These are phyloP conservation scores for Agrilus planipennis DNA, from an alignment of 1,140 invertebrate species.

Conservation along the genomic window DNA sequence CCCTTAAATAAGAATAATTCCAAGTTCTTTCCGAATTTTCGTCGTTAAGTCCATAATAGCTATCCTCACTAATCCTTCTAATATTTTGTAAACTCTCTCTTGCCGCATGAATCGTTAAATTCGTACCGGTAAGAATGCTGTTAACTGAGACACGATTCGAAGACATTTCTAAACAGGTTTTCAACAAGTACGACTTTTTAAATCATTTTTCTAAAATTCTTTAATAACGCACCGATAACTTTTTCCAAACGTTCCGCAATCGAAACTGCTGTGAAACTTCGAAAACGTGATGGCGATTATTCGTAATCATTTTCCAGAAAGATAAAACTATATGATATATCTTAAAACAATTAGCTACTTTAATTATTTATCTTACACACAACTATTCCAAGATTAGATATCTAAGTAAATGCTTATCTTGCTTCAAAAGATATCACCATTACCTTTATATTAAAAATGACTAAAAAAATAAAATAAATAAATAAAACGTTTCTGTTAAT, in stretches of 20 bases:
- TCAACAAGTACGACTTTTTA: not conserved
- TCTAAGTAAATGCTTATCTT: too few relatives aligned
- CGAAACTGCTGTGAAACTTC: not conserved
- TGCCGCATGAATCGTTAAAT: not conserved
- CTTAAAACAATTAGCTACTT: too few relatives aligned
- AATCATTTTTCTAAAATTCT: not conserved
- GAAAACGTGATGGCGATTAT: not conserved
- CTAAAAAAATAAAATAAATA: too few relatives aligned
- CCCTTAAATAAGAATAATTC: conserved; percentile 4
- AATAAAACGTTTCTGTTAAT: too few relatives aligned
- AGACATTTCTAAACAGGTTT: not conserved
- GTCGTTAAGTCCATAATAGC: not conserved
- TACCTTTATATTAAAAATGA: too few relatives aligned
- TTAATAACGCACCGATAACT: not conserved
- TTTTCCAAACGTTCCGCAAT: not conserved
- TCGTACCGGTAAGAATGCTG: too few relatives aligned
- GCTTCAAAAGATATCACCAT: too few relatives aligned
- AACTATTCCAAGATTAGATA: too few relatives aligned
- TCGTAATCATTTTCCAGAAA: too few relatives aligned
- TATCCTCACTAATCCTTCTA: conserved; percentile 1
- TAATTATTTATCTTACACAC: too few relatives aligned
- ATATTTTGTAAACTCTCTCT: conserved; percentile 4
- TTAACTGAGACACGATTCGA: too few relatives aligned
- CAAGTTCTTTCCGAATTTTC: conserved; percentile 1
- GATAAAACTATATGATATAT: too few relatives aligned